A percentile compares a stretch with the other conserved stretches of the same genome.
These are phyloP conservation scores for Hestina assimilis DNA, from an alignment of 1,140 invertebrate species.

Conservation along the genomic window DNA sequence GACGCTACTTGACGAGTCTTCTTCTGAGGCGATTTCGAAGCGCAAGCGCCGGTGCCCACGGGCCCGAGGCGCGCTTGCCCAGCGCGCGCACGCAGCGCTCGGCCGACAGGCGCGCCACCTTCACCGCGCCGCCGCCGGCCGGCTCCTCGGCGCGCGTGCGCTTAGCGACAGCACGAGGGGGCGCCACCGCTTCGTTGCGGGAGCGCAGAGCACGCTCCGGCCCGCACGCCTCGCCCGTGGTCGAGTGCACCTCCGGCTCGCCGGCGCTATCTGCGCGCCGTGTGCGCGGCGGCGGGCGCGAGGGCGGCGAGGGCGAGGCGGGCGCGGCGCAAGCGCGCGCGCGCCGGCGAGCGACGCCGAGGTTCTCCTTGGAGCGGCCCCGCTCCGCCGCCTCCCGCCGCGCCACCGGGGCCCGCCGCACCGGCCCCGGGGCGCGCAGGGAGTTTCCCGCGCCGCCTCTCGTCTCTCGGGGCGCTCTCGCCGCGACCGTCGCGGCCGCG, in stretches of 20 bases:
- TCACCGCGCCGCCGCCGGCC: slow-evolving; percentile 16
- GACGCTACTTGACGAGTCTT: slow-evolving; percentile 56
- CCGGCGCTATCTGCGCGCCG: slow-evolving; percentile 27
- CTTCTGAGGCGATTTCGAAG: slow-evolving; percentile 60
- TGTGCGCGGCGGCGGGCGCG: slow-evolving; percentile 24
- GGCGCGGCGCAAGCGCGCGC: slow-evolving; percentile 38
- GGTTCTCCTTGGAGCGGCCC: slow-evolving; percentile 55
- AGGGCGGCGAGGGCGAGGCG: slow-evolving; percentile 33
- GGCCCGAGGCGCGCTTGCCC: slow-evolving; percentile 50
- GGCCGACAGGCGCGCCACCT: slow-evolving; percentile 27
- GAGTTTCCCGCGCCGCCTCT: slow-evolving; percentile 52
- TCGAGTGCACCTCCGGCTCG: slow-evolving; percentile 44
- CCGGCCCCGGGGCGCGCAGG: slow-evolving; percentile 54
- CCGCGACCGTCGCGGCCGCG: slow-evolving; percentile 28
- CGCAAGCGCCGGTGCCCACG: slow-evolving; percentile 58
- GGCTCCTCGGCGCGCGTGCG: slow-evolving; percentile 29
- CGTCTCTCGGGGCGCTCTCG: slow-evolving; percentile 37
- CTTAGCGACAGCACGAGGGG: slow-evolving; percentile 34
- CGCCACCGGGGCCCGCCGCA: slow-evolving; percentile 50
- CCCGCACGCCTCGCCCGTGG: slow-evolving; percentile 33
- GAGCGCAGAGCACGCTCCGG: slow-evolving; percentile 36
- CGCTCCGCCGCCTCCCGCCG: slow-evolving; percentile 32
- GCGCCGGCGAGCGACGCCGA: slow-evolving; percentile 40
- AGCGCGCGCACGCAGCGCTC: slow-evolving; percentile 17
- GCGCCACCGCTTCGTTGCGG: slow-evolving; percentile 43